Evolutionary conservation across 1,140 invertebrate genomes (phyloP).

Genomic region (Neodiprion pinetum): DNA sequence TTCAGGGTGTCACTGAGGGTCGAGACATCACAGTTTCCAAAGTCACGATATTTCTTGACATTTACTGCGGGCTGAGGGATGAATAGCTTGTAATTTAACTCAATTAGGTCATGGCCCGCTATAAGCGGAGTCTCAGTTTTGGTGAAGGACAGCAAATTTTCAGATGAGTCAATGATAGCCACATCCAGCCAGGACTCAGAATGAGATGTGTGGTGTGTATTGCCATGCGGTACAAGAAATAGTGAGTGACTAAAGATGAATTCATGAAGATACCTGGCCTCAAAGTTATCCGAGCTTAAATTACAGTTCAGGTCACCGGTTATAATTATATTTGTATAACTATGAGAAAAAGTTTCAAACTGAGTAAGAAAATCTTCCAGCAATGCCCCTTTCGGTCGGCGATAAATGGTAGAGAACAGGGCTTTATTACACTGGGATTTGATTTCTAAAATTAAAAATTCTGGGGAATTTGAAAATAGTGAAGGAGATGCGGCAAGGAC

Average conservation of each 20-base stretch:
- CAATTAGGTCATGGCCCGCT: constrained; percentile 16
- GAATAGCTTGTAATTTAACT: not conserved
- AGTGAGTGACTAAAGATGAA: constrained; percentile 3
- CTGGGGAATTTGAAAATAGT: not conserved
- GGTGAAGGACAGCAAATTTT: constrained; percentile 9
- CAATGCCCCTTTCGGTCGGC: not conserved
- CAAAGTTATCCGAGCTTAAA: constrained; percentile 8
- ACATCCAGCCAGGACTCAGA: constrained; percentile 22
- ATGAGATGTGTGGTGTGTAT: constrained; percentile 13
- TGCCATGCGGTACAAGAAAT: constrained; percentile 8
- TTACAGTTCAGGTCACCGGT: not conserved
- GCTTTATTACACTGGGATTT: no score
- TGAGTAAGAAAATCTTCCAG: not conserved
- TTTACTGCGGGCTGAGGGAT: not conserved
- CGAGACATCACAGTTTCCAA: not conserved
- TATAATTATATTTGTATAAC: constrained; percentile 11
- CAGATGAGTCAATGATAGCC: constrained; percentile 6
- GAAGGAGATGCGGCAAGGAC: not conserved
- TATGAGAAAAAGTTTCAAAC: not conserved
- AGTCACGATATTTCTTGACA: not conserved
- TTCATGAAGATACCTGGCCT: not conserved
- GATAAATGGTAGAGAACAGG: constrained; percentile 13
- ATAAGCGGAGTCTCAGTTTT: constrained; percentile 17
- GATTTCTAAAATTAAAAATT: constrained; percentile 14
- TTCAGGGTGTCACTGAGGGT: not conserved